Evolutionary conservation across 1,140 invertebrate species (phyloP).

Genomic region (Ostrea denselamellosa): DNA sequence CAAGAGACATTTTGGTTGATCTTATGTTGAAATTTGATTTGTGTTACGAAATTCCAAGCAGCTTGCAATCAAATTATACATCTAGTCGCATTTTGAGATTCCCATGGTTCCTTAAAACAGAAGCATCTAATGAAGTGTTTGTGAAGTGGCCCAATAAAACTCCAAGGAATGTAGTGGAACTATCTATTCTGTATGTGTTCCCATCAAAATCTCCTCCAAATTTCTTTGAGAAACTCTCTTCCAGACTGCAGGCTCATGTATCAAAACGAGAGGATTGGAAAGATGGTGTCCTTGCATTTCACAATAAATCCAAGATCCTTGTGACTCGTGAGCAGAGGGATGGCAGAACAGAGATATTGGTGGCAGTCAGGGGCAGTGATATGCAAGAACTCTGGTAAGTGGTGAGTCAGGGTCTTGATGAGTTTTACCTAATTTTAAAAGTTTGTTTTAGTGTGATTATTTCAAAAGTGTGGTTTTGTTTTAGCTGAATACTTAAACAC

Average conservation of each 20-base stretch:
- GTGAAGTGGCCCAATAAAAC: constrained; percentile 64
- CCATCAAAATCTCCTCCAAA: constrained; percentile 69
- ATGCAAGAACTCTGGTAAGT: constrained; percentile 71
- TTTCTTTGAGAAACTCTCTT: constrained; percentile 75
- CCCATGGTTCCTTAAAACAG: constrained; percentile 73
- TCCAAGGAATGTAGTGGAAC: constrained; percentile 67
- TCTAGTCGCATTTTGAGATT: constrained; percentile 68
- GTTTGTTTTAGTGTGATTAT: too few species aligned
- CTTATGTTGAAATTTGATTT: constrained; percentile 75
- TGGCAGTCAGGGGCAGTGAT: constrained; percentile 69
- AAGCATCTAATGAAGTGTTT: constrained; percentile 58
- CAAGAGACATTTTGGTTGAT: constrained; percentile 69
- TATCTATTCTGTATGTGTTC: constrained; percentile 68
- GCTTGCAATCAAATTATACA: constrained; percentile 59
- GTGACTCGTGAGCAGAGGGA: constrained; percentile 60
- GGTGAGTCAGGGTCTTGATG: too few species aligned
- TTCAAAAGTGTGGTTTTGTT: too few species aligned
- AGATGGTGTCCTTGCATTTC: constrained; percentile 68
- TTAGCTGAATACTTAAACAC: too few species aligned
- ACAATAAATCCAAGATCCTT: constrained; percentile 66
- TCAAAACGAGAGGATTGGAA: constrained; percentile 71
- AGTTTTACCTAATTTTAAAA: too few species aligned
- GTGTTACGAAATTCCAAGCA: constrained; percentile 69
- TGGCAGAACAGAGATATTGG: constrained; percentile 57
- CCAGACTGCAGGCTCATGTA: constrained; percentile 68